Conservation (phyloP, 2,797 vertebrate genomes). For the Enteromius afrohamiltoni region DNA sequence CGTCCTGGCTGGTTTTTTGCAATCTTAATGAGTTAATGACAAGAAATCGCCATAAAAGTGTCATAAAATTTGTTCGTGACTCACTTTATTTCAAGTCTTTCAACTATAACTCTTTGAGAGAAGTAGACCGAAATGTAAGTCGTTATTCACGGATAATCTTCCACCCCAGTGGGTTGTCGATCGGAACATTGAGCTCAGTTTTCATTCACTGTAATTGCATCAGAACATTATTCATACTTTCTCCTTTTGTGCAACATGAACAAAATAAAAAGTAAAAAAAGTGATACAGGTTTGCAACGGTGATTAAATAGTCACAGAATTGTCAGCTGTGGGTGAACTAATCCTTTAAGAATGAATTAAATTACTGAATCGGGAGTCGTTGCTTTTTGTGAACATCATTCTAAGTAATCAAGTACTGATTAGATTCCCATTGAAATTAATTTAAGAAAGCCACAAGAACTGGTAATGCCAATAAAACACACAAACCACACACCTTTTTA, state of each 20-base stretch:
- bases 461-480: background rate
- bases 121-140: background rate
- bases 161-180: background rate
- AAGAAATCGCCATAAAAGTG: background rate
- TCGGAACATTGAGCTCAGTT: constrained; percentile 14
- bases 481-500: background rate
- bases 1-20: background rate
- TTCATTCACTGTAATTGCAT: background rate
- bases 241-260: background rate
- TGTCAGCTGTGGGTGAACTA: constrained; percentile 3
- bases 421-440: background rate
- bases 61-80: background rate
- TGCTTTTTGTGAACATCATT: constrained; percentile 6
- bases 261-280: background rate
- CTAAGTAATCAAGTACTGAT: background rate
- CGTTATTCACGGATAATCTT: background rate
- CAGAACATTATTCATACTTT: constrained; percentile 14
- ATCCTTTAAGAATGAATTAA: constrained; percentile 1
- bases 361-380: background rate
- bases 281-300: background rate
- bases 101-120: background rate
- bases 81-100: background rate
- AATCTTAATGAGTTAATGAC: background rate
- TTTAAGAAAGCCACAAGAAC: background rate
- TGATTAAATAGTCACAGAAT: constrained; percentile 12